phyloP scores from a whole-genome alignment of 2,888 invertebrate species.

The Macropis europaea region DNA sequence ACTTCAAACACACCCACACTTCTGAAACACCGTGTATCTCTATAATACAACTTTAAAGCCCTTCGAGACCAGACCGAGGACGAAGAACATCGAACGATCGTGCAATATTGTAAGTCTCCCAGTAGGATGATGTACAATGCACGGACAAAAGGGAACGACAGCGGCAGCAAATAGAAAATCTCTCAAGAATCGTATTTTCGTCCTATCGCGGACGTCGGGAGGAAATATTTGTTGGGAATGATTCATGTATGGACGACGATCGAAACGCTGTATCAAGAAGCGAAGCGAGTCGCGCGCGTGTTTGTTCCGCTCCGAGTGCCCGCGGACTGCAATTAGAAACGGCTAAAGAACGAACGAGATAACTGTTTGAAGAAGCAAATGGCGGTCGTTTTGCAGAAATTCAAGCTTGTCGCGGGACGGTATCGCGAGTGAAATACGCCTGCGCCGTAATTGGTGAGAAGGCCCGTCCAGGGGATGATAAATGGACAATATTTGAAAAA shows the following conservation, averaged over 20 bases:
- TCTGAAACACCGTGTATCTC: too few species aligned
- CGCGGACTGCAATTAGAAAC: conserved; percentile 24
- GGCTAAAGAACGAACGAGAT: too few species aligned
- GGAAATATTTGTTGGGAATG: not conserved
- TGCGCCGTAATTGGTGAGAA: not conserved
- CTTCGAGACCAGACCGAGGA: too few species aligned
- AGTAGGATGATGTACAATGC: too few species aligned
- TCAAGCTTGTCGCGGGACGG: not conserved
- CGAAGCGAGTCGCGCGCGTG: not conserved
- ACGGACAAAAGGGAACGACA: too few species aligned
- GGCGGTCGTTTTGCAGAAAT: conserved; percentile 6
- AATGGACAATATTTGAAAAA: conserved; percentile 5
- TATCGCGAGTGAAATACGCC: conserved; percentile 3
- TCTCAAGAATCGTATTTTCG: too few species aligned
- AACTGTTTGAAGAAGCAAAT: conserved; percentile 7
- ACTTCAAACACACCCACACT: too few species aligned
- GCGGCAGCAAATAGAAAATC: too few species aligned
- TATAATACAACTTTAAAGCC: too few species aligned
- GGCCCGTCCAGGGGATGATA: not conserved
- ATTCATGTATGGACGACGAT: not conserved
- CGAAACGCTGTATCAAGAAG: not conserved
- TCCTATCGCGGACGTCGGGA: not conserved
- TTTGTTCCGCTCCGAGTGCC: conserved; percentile 12
- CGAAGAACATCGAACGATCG: too few species aligned
- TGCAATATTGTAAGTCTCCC: too few species aligned